Evolutionary conservation across 2,113 vertebrate genomes (phyloP), one percentile per base, ranked within the genome.

Genomic region (Corythornis madagascariensis): DNA sequence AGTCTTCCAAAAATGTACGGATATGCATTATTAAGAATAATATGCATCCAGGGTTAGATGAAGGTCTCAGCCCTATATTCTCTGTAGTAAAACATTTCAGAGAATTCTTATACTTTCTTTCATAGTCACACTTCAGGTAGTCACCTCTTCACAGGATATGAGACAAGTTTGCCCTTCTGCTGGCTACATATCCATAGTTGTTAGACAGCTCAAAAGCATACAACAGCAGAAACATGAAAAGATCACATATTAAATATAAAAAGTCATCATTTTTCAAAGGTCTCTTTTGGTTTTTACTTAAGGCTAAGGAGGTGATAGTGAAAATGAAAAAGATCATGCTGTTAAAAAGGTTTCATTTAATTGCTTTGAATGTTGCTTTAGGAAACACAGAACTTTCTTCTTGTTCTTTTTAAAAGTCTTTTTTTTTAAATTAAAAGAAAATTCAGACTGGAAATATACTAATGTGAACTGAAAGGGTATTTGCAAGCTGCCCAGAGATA

Each of bases 1-100:
- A 95, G 82, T 87, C 64, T 84, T 71, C 66, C 87, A 93, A 96
- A 96, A 95, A 50, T 73, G 92, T 95, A 89, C 6, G 0, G 59
- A 87, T 97, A 97, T 98, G 95, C 96, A 97, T 98, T 98, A 98
- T 98, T 97, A 98, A 97, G 97, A 97, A 98, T 97, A 98, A 98
- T 97, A 95, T 97, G 82, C 93, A 95, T 95, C 95, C 93, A 94
- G 97, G 96, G 97, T 98, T 97, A 97, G 96, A 97, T 97, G 97
- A 97, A 98, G 97, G 97, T 98, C 98, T 97, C 96, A 97, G 97
- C 95, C 97, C 69, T 94, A 75, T 94, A 96, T 97, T 98, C 96
- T 98, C 95, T 97, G 95, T 97, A 97, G 96, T 96, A 92, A 97
- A 97, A 96, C 96, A 96, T 97, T 98, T 97, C 88, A 97, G 92